These are phyloP conservation scores for Cephalopterus ornatus DNA, from an alignment of 2,113 vertebrate species.

Conservation along the genomic window DNA sequence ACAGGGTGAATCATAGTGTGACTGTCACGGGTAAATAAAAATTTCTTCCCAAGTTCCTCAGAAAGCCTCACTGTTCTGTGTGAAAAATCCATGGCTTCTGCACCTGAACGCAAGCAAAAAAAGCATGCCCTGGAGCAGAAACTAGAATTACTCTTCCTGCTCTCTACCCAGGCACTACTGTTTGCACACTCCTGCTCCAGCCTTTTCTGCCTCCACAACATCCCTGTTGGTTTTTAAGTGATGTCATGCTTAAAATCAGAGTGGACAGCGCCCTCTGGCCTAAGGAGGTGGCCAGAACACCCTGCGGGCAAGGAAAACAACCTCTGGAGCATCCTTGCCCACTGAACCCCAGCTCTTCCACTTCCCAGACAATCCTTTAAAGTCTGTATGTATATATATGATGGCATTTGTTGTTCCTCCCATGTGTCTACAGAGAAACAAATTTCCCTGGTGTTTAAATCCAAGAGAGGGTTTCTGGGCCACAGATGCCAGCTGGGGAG, in stretches of 20 bases:
- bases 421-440: not conserved
- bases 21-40: not conserved
- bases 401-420: not conserved
- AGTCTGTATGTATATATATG: not conserved
- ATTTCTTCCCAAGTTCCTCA: not conserved
- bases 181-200: not conserved
- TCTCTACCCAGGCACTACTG: not conserved
- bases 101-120: not conserved
- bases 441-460: not conserved
- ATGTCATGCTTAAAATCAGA: not conserved
- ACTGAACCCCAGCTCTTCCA: not conserved
- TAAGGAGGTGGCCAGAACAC: not conserved
- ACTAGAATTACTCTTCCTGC: not conserved
- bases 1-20: conserved; percentile 17
- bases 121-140: not conserved
- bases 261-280: conserved; percentile 60
- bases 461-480: not conserved
- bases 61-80: not conserved
- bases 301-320: not conserved
- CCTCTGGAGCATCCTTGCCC: not conserved
- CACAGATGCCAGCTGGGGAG: not conserved
- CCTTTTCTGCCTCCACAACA: not conserved
- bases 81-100: not conserved
- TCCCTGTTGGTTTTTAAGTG: not conserved
- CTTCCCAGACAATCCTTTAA: not conserved